These are phyloP conservation scores for Ophiothrix spiculata DNA, from an alignment of 35 echinoderm and acorn worm genomes.

Conservation along the genomic window DNA sequence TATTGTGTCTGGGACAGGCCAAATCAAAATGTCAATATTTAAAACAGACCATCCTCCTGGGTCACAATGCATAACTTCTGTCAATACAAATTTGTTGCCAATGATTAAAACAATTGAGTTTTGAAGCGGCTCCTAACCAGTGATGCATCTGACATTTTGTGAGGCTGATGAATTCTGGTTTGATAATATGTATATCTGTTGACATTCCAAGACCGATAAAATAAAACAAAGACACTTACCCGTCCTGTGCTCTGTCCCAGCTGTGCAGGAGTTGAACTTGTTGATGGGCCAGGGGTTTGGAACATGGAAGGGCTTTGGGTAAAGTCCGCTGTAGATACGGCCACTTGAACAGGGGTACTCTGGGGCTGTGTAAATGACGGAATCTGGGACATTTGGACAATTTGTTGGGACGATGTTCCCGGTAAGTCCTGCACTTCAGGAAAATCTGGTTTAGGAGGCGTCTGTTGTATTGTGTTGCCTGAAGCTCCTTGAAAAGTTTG, in stretches of 20 bases:
- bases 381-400: neutral
- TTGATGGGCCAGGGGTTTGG: neutral
- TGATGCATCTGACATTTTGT: no score
- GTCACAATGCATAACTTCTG: no score
- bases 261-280: neutral
- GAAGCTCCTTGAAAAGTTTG: neutral
- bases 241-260: neutral
- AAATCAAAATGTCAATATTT: no score
- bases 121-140: no score
- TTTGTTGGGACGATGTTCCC: neutral
- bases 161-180: no score
- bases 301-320: neutral
- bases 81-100: no score
- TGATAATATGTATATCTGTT: no score
- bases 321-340: neutral
- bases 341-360: neutral
- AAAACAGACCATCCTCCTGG: no score
- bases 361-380: neutral
- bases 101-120: no score
- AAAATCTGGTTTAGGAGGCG: neutral
- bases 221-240: neutral
- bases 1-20: no score
- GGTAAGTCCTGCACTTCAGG: neutral
- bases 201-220: no score
- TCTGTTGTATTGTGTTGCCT: neutral